Percentiles rank a stretch among this genome's conserved stretches.
Conservation (phyloP, 92 coral and sea anemone genomes). For the Chrysogorgia sp. region DNA sequence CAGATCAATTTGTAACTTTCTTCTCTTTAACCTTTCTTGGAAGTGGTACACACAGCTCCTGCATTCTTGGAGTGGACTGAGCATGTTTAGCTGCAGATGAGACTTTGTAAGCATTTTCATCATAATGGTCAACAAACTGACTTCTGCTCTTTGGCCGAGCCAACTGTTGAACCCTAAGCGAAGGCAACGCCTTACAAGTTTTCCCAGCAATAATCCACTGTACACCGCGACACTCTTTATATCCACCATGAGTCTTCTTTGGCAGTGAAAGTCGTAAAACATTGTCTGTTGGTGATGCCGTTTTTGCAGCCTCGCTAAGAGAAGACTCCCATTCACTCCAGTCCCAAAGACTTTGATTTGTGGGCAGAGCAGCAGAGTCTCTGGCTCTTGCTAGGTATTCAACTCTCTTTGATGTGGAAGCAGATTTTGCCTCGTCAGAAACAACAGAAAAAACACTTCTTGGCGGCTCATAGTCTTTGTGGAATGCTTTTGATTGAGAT, state of each 20-base stretch:
- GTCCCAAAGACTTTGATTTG: slow-evolving; percentile 92
- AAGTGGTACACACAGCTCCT: slow-evolving; percentile 84
- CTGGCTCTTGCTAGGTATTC: slow-evolving; percentile 78
- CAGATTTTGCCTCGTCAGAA: slow-evolving; percentile 77
- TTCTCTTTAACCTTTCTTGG: slow-evolving; percentile 87
- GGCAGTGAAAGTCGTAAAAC: slow-evolving; percentile 69
- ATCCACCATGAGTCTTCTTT: slow-evolving; percentile 73
- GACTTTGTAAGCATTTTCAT: slow-evolving; percentile 87
- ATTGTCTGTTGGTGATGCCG: slow-evolving; percentile 79
- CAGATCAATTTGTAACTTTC: slow-evolving; percentile 50
- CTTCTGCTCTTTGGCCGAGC: slow-evolving; percentile 95
- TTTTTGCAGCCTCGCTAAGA: slow-evolving; percentile 78
- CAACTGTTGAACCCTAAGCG: slow-evolving; percentile 88
- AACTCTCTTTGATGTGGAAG: slow-evolving; percentile 67
- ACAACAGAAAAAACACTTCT: slow-evolving; percentile 78
- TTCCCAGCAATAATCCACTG: slow-evolving; percentile 78
- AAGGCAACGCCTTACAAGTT: slow-evolving; percentile 88
- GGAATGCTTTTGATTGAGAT: slow-evolving; percentile 85
- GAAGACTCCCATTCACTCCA: slow-evolving; percentile 94
- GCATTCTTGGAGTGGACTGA: slow-evolving; percentile 89
- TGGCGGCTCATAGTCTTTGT: slow-evolving; percentile 78
- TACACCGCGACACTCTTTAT: slow-evolving; percentile 85
- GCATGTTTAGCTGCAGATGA: slow-evolving; percentile 89
- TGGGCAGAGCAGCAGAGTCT: slow-evolving; percentile 73
- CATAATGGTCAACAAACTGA: slow-evolving; percentile 84